These are phyloP conservation scores for Clarias pachynema DNA, from an alignment of 2,797 vertebrate genomes.

Conservation along the genomic window DNA sequence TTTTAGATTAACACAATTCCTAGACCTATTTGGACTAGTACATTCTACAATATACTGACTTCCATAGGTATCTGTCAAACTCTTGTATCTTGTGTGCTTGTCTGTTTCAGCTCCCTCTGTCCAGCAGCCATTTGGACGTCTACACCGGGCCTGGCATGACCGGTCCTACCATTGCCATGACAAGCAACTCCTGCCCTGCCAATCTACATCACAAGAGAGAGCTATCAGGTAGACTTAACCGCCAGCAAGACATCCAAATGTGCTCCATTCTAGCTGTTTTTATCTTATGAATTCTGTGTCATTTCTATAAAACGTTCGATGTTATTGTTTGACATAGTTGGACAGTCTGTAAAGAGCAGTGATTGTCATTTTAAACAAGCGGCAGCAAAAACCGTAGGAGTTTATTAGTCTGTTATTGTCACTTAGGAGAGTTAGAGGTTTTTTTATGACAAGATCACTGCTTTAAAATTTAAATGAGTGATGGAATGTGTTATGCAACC, in stretches of 20 bases:
- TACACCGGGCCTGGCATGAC: slow-evolving; percentile 90
- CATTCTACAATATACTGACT: neutral
- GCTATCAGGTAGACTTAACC: slow-evolving; percentile 79
- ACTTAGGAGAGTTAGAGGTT: neutral
- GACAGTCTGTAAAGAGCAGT: neutral
- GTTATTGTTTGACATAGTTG: neutral
- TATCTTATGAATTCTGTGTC: neutral
- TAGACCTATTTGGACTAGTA: neutral
- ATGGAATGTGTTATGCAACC: neutral
- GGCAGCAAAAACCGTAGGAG: neutral
- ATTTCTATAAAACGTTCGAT: neutral
- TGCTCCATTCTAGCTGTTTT: neutral
- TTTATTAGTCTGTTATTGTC: neutral
- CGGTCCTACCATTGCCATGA: slow-evolving; percentile 87
- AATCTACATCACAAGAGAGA: slow-evolving; percentile 94
- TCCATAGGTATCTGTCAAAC: neutral
- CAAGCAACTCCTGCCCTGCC: slow-evolving; percentile 97
- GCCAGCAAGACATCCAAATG: neutral
- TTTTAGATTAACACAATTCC: neutral
- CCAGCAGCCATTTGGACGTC: slow-evolving; percentile 94
- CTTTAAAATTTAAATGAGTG: neutral
- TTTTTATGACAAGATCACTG: slow-evolving; percentile 3
- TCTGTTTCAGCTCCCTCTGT: slow-evolving; percentile 86
- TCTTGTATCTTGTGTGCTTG: neutral
- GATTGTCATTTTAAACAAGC: neutral